Percentiles rank a stretch among this genome's conserved stretches.
Conservation (phyloP, 30 jellyfish, hydroid and myxozoan species). For the Aurelia coerulea region DNA sequence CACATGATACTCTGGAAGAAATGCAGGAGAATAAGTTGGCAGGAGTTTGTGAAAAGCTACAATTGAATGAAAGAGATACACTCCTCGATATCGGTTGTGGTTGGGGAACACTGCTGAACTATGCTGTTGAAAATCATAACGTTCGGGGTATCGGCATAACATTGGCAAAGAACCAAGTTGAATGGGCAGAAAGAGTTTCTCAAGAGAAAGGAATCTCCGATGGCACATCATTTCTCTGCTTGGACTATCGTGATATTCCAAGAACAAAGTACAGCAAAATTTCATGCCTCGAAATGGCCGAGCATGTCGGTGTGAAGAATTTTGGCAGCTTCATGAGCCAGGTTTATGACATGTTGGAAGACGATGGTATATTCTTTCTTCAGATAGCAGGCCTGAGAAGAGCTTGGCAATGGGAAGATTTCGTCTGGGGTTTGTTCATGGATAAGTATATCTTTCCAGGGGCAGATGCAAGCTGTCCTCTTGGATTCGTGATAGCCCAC, state of each 20-base stretch:
- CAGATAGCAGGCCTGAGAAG: constrained; percentile 96
- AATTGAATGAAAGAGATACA: constrained; percentile 55
- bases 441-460: constrained; percentile 97
- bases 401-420: constrained; percentile 98
- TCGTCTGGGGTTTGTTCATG: constrained; percentile 95
- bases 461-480: constrained; percentile 97
- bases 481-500: constrained; percentile 80
- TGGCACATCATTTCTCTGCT: constrained; percentile 65
- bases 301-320: constrained; percentile 90
- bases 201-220: constrained; percentile 54
- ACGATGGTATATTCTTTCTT: constrained; percentile 85
- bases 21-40: constrained; percentile 82
- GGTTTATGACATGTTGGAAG: constrained; percentile 86
- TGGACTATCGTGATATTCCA: constrained; percentile 91
- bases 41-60: constrained; percentile 79
- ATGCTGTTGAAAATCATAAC: constrained; percentile 85
- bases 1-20: constrained; percentile 77
- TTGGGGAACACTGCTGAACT: constrained; percentile 91
- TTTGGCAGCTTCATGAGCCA: constrained; percentile 85
- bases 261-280: constrained; percentile 74
- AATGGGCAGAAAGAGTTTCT: constrained; percentile 78
- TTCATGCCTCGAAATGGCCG: constrained; percentile 97
- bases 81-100: constrained; percentile 95
- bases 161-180: constrained; percentile 78
- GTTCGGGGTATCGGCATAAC: constrained; percentile 81